Conservation (phyloP, 2,888 invertebrate genomes). For the Colletes collaris region DNA sequence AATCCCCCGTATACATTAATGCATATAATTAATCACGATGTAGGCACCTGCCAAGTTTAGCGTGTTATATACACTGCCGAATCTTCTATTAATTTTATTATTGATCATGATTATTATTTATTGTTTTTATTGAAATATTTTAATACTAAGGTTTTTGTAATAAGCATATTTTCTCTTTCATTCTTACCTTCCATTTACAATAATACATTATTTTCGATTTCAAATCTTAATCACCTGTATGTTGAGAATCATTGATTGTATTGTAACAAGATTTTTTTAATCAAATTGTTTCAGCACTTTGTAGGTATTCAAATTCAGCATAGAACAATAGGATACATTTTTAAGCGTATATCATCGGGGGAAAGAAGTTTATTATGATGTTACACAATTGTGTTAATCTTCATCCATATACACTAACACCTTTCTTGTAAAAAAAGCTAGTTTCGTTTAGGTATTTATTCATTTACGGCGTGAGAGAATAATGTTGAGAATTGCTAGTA, state of each 20-base stretch:
- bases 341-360: conserved; percentile 40
- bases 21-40: conserved; percentile 76
- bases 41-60: conserved; percentile 79
- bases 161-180: conserved; percentile 73
- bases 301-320: conserved; percentile 16
- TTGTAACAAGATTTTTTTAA: conserved; percentile 2
- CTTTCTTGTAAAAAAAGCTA: conserved; percentile 41
- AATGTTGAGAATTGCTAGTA: conserved; percentile 22
- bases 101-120: conserved; percentile 82
- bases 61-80: conserved; percentile 82
- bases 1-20: conserved; percentile 71
- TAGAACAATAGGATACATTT: conserved; percentile 40
- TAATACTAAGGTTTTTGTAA: conserved; percentile 83
- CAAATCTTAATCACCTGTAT: conserved; percentile 18
- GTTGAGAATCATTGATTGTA: conserved; percentile 13
- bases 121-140: conserved; percentile 83
- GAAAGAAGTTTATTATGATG: conserved; percentile 12
- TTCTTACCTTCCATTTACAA: conserved; percentile 65
- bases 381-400: conserved; percentile 31
- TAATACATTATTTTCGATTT: conserved; percentile 19
- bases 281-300: conserved; percentile 1
- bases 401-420: conserved; percentile 33
- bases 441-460: conserved; percentile 28
- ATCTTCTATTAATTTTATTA: conserved; percentile 81
- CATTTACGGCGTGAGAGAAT: conserved; percentile 47